Percentiles rank a stretch among this genome's conserved stretches.
Conservation (phyloP, 2,888 invertebrate species). For the Drosophila cyrtoloma region DNA sequence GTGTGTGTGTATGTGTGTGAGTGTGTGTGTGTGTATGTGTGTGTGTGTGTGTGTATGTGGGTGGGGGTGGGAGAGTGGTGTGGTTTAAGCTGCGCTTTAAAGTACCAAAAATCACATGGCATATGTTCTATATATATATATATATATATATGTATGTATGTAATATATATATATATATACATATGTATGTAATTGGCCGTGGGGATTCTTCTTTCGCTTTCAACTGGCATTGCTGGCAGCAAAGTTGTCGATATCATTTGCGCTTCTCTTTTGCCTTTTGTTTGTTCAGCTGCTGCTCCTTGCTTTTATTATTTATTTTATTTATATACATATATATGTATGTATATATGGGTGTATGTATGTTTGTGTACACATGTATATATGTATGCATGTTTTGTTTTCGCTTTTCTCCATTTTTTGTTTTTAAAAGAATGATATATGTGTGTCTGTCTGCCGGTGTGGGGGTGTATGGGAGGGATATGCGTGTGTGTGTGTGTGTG, state of each 20-base stretch:
- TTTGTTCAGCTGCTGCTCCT: conserved; percentile 46
- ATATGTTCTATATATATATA: background rate
- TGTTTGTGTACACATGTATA: background rate
- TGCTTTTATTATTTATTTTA: conserved; percentile 49
- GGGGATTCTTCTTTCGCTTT: background rate
- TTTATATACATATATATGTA: background rate
- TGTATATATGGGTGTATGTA: background rate
- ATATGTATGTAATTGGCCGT: background rate
- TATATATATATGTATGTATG: background rate
- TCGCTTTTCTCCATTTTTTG: conserved; percentile 12
- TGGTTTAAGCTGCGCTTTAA: conserved; percentile 10
- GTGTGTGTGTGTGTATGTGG: no score
- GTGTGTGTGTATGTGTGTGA: background rate
- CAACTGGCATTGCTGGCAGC: conserved; percentile 18
- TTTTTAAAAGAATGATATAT: conserved; percentile 17
- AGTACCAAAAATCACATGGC: background rate
- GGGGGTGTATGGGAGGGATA: background rate
- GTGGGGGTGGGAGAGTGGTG: background rate
- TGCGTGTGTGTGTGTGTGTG: background rate
- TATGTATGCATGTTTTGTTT: conserved; percentile 13
- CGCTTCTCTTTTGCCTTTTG: conserved; percentile 31
- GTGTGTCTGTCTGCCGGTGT: background rate
- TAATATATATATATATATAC: background rate
- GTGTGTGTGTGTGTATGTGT: background rate
- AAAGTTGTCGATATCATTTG: conserved; percentile 34